Base-by-base conservation (phyloP, 2,888 invertebrate genomes). In the Rapana venosa region DNA sequence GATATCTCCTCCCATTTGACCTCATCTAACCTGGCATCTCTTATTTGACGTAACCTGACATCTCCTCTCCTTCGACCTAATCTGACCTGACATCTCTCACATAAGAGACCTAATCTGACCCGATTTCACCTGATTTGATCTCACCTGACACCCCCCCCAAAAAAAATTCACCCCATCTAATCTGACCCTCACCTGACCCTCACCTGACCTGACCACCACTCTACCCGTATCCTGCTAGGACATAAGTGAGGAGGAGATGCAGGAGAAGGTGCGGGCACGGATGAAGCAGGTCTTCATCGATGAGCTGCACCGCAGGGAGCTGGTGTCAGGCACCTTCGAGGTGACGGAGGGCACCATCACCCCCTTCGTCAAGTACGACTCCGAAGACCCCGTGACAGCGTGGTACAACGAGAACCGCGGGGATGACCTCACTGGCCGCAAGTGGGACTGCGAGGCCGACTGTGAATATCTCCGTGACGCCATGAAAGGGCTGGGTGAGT, bases 401-500 rank as follows among this genome's bases (percentile, higher is more conserved):
- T 94, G 92, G 93, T 94, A 92, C 87, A 77, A 81, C 20, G 90
- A 91, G 32, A 87, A 91, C 83, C 88, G 92, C n/a, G 92, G 90
- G 17, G 85, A 66, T 32, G 91, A 92, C 74, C 83, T 93, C n/a
- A 88, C 90, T 20, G 94, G 91, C 17, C 90, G 93, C 61, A 74
- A 91, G 20, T 95, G 95, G 95, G 92, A 94, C 84, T 70, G 93
- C 13, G 95, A 95, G 90, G 91, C 90, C 22, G 95, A 95, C 90
- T 94, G 94, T 90, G 93, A 93, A 92, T 95, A 94, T 79, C 90
- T 95, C 13, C 90, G 93, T 35, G 91, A 93, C 56, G 94, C 95
- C 32, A 95, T 95, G 95, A 95, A 94, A 91, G 95, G 95, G 22
- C 85, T 93, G 22, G 96, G 96, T 95, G 91, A 86, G 91, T 89